These are phyloP conservation scores for Leucophenga varia DNA, from an alignment of 1,140 invertebrate species.

Conservation along the genomic window DNA sequence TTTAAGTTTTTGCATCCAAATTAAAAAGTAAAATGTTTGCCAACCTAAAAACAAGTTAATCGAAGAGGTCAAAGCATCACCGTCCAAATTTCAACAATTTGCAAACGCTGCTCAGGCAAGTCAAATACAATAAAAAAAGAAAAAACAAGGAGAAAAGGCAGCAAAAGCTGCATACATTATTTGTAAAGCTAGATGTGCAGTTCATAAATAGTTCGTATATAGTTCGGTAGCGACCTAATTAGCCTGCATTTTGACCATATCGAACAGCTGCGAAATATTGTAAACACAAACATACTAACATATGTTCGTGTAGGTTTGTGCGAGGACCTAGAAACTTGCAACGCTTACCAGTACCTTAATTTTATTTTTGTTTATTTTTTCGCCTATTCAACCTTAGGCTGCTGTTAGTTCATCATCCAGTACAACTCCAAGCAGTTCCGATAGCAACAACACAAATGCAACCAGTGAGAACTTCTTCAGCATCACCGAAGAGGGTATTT, in stretches of 20 bases:
- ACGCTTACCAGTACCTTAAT: too few relatives aligned
- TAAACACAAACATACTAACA: too few relatives aligned
- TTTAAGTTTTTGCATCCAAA: too few relatives aligned
- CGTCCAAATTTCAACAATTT: constrained; percentile 75
- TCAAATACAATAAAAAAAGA: constrained; percentile 23
- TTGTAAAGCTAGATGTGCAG: too few relatives aligned
- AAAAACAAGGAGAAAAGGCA: too few relatives aligned
- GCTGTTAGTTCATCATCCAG: constrained; percentile 64
- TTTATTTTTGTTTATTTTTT: constrained; percentile 16
- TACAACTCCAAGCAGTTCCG: constrained; percentile 62
- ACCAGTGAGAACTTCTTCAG: constrained; percentile 64
- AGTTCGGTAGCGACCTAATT: too few relatives aligned
- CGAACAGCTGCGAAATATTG: too few relatives aligned
- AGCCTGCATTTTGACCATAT: too few relatives aligned
- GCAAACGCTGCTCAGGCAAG: constrained; percentile 69
- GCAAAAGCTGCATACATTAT: too few relatives aligned
- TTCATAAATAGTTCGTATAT: too few relatives aligned
- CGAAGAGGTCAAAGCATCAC: constrained; percentile 81
- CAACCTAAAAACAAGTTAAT: constrained; percentile 81
- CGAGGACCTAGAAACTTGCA: too few relatives aligned
- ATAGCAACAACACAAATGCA: constrained; percentile 45
- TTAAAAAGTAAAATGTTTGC: constrained; percentile 70
- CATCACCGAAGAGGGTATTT: constrained; percentile 64
- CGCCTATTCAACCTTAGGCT: constrained; percentile 57
- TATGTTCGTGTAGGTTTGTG: too few relatives aligned